Base-by-base conservation (phyloP, 2,113 vertebrate genomes). In the Trichomycterus rosablanca region DNA sequence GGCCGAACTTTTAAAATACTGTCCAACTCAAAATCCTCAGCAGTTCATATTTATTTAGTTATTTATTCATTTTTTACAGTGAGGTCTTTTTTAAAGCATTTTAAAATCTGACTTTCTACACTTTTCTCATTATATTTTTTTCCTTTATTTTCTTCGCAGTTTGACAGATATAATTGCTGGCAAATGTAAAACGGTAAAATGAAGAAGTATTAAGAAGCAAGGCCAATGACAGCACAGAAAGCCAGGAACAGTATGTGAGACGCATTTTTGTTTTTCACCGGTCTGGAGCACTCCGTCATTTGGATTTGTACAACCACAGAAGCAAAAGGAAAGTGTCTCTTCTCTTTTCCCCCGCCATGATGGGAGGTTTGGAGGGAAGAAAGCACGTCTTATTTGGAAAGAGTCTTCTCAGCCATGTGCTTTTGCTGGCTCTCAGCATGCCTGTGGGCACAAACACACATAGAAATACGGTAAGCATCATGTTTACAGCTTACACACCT, bases 401-500 rank as follows among this genome's bases (percentile, higher is more conserved):
- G 87, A 84, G 91, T 96, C 80, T 89, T 97, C 89, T 98, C 95
- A 60, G 94, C 91, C 95, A 98, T 80, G 88, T 98, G 94, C 87
- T 95, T 97, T 87, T 97, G 96, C 84, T 98, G 96, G 66, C 95
- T 97, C 79, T 98, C 95, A 0, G 96, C 96, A 44, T 97, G 96
- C 78, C 96, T 98, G 84, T 20, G 7, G 1, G 20, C 30, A 39
- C 10, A 35, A n/a, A 53, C 19, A 54, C 18, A 40, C 9, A 34
- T 16, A 60, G 3, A 49, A 1, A 20, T 22, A 3, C 46, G n/a
- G n/a, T n/a, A n/a, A n/a, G n/a, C n/a, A n/a, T n/a, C n/a, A n/a
- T n/a, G n/a, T n/a, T n/a, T n/a, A n/a, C n/a, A n/a, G n/a, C n/a
- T 22, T 14, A 49, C 30, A 32, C 30, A 32, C 30, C 4, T 9